Conservation (phyloP, 2,113 vertebrate species). For the Machaerirhynchus nigripectus region DNA sequence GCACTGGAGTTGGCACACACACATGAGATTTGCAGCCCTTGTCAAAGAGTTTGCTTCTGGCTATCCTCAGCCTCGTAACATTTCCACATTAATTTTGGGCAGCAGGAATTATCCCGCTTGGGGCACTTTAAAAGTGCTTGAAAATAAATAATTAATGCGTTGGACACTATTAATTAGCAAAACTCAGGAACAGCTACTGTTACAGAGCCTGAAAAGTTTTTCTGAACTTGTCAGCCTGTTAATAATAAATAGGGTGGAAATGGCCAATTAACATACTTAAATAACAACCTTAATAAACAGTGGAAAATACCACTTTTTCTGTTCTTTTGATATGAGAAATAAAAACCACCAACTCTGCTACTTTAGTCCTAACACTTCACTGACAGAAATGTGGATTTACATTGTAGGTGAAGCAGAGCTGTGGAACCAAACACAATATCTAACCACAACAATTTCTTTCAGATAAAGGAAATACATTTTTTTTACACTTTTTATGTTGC, state of each 20-base stretch:
- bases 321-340: not conserved
- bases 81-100: constrained; percentile 40
- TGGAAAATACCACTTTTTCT: not conserved
- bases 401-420: not conserved
- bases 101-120: constrained; percentile 23
- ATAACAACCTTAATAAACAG: constrained; percentile 12
- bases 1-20: not conserved
- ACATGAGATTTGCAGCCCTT: constrained; percentile 8
- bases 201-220: constrained; percentile 40
- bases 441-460: not conserved
- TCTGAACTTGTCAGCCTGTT: constrained; percentile 46
- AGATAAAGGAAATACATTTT: not conserved
- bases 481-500: not conserved
- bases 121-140: constrained; percentile 18
- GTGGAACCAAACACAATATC: not conserved
- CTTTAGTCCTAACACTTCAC: not conserved
- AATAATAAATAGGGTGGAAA: constrained; percentile 58
- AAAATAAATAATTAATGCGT: constrained; percentile 56
- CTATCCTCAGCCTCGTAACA: constrained; percentile 1
- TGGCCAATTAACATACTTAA: constrained; percentile 54
- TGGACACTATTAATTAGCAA: constrained; percentile 57
- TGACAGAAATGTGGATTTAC: not conserved
- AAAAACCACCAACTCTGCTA: not conserved
- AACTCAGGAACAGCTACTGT: not conserved
- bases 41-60: constrained; percentile 30